These are phyloP conservation scores for Aegotheles bennettii DNA, from an alignment of 2,113 vertebrate species.

Conservation along the genomic window DNA sequence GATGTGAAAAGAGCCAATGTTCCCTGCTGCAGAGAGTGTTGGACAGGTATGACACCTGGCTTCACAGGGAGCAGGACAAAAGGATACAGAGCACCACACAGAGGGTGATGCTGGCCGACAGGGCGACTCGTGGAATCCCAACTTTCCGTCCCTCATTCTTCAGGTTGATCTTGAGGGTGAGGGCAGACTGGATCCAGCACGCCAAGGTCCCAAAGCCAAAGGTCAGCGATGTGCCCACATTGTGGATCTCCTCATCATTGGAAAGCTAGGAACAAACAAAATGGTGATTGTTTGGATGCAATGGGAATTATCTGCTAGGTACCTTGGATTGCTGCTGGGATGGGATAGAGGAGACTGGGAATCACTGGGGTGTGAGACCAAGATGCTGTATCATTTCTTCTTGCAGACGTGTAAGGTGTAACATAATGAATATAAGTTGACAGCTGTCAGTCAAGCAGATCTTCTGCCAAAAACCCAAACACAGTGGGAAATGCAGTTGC, in stretches of 20 bases:
- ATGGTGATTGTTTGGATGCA: neutral
- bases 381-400: neutral
- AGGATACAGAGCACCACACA: constrained; percentile 91
- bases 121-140: constrained; percentile 77
- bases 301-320: neutral
- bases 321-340: neutral
- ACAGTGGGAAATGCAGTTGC: neutral
- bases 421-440: neutral
- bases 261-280: constrained; percentile 73
- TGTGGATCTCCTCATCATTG: constrained; percentile 77
- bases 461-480: neutral
- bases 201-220: constrained; percentile 86
- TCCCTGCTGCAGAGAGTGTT: neutral
- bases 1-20: neutral
- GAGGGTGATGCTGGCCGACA: constrained; percentile 82
- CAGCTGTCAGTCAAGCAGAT: neutral
- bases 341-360: neutral
- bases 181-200: constrained; percentile 88
- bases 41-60: neutral
- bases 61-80: neutral
- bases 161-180: constrained; percentile 87
- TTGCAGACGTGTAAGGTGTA: neutral
- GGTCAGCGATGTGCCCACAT: constrained; percentile 79
- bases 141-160: constrained; percentile 81
- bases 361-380: neutral